Evolutionary conservation across 2,797 vertebrate species (phyloP).

Genomic region (Diceros bicornis): DNA sequence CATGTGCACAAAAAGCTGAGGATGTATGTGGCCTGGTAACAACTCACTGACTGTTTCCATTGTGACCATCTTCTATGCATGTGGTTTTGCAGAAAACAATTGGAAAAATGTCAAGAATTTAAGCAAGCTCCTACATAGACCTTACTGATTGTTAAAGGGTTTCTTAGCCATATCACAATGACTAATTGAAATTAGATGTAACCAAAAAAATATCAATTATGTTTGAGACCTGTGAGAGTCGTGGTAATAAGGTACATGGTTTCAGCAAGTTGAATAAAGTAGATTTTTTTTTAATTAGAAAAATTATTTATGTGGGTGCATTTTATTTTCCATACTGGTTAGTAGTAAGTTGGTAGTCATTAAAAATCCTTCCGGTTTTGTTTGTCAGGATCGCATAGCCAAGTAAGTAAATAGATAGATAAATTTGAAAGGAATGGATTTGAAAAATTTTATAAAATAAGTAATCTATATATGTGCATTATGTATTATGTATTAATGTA

Average conservation of each 20-base stretch:
- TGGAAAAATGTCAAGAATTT: conserved; percentile 81
- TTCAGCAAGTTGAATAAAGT: not conserved
- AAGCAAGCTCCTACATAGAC: conserved; percentile 49
- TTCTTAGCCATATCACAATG: conserved; percentile 5
- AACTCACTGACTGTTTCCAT: not conserved
- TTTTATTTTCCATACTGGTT: conserved; percentile 12
- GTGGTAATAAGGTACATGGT: not conserved
- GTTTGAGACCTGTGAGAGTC: not conserved
- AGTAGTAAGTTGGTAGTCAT: not conserved
- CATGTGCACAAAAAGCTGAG: not conserved
- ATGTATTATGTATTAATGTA: not conserved
- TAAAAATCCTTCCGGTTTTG: conserved; percentile 58
- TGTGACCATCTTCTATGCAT: not conserved
- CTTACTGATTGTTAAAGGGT: conserved; percentile 57
- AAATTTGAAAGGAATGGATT: conserved; percentile 14
- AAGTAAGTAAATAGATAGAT: not conserved
- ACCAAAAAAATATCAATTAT: not conserved
- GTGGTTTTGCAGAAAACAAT: conserved; percentile 68
- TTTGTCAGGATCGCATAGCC: not conserved
- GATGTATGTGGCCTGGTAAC: not conserved
- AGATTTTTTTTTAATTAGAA: conserved; percentile 13
- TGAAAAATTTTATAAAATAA: conserved; percentile 18
- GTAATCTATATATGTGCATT: not conserved
- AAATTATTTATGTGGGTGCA: not conserved
- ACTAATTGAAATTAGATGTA: conserved; percentile 70